These are phyloP conservation scores for Drusus annulatus DNA, from an alignment of 1,140 invertebrate genomes.

Conservation along the genomic window DNA sequence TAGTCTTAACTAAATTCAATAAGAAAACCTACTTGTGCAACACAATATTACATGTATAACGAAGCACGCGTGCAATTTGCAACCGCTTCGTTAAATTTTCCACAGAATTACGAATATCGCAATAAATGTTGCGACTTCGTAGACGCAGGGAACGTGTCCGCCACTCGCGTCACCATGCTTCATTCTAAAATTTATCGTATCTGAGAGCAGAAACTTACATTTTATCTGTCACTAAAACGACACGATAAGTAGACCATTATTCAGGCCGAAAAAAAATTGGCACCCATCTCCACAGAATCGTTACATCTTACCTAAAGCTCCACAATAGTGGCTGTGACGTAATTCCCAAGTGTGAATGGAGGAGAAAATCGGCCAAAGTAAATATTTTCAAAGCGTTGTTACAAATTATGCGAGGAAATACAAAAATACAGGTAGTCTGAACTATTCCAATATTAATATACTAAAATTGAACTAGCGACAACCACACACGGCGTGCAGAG, in stretches of 20 bases:
- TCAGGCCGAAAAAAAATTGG: not conserved
- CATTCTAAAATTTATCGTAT: slow-evolving; percentile 7
- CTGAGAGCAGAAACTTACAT: not conserved
- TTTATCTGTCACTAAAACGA: not conserved
- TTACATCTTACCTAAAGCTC: not conserved
- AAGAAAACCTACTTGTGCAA: no score
- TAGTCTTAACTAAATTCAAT: no score
- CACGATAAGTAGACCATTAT: not conserved
- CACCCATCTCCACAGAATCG: not conserved
- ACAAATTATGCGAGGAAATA: slow-evolving; percentile 1
- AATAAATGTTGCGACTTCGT: no score
- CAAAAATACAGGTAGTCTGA: no score
- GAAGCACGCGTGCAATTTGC: no score
- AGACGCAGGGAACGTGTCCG: not conserved
- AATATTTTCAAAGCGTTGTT: not conserved
- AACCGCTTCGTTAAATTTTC: no score
- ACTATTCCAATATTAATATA: no score
- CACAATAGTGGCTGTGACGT: not conserved
- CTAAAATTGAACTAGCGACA: no score
- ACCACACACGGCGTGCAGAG: no score
- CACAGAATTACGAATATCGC: no score
- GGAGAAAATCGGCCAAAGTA: not conserved
- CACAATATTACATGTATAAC: no score
- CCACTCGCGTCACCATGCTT: not conserved
- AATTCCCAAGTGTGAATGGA: not conserved